Evolutionary conservation across 2,113 vertebrate genomes (phyloP), one percentile per base, ranked within the genome.

Genomic region (Sylvilagus bachmani): DNA sequence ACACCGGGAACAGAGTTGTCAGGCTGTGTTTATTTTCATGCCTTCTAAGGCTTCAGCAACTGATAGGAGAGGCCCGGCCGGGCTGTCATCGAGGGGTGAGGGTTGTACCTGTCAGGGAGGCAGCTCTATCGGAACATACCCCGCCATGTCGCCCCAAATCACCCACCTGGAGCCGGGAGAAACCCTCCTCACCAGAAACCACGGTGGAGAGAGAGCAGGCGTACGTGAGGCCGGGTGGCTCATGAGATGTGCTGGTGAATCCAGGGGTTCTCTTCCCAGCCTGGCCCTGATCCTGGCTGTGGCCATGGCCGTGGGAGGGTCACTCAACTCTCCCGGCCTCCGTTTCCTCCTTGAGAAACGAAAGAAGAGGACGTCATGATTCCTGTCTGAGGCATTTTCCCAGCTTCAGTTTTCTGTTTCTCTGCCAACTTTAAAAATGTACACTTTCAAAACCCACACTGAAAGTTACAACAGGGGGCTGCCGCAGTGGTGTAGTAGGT

Each of bases 1-100:
- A 97, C 97, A 95, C 19, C 86, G 91, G 97, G 97, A 98, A 97
- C 97, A 94, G 95, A 94, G 96, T 97, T 98, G 97, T 98, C 97
- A 94, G 78, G 77, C 90, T 96, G 95, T 98, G 98, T 98, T 97
- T 96, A 96, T 86, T 94, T 95, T 93, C 75, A n/a, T 77, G 78
- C 79, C 75, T 96, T 61, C 93, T 44, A 89, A 86, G 77, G 58
- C 94, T 49, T 90, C 38, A 36, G 85, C 22, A 0, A 51, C 75
- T 44, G 93, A 95, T 91, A 67, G 94, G 94, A 89, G 95, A 86
- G 2, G 27, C 19, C 19, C 13, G 55, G 55, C 55, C 17, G 66
- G 66, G 81, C 93, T 86, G 88, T 91, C 86, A 66, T 80, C 2
- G 9, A 44, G 64, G 31, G 92, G 27, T 1, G 36, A 36, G 64